These are phyloP conservation scores for Mesembrinibis cayennensis DNA, from an alignment of 2,113 vertebrate genomes.

Conservation along the genomic window DNA sequence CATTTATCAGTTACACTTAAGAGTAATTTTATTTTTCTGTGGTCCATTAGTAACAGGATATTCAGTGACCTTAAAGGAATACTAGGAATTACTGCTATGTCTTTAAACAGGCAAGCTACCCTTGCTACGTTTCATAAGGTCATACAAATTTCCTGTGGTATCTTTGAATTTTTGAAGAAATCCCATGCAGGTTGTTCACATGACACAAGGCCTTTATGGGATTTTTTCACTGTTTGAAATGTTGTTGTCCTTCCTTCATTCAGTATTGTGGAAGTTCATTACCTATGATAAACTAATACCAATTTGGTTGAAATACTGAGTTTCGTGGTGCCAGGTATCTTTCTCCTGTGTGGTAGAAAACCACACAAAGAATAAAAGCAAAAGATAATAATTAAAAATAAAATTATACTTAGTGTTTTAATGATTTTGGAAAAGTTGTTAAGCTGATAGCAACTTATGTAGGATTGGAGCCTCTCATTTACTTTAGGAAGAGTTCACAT, in stretches of 20 bases:
- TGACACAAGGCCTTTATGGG: background rate
- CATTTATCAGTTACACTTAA: background rate
- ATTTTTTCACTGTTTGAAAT: background rate
- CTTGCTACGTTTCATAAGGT: background rate
- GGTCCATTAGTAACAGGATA: background rate
- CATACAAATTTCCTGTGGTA: background rate
- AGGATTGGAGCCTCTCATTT: background rate
- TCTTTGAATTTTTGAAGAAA: background rate
- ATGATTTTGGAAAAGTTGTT: background rate
- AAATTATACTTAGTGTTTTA: background rate
- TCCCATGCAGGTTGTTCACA: rapidly evolving
- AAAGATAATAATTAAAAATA: background rate
- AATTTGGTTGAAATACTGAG: background rate
- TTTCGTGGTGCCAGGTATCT: background rate
- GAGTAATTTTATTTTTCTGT: background rate
- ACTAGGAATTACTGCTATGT: background rate
- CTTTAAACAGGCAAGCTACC: background rate
- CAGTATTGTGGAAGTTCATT: background rate
- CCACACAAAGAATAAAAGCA: background rate
- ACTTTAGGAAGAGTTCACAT: background rate
- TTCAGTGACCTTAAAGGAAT: background rate
- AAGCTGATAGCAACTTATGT: background rate
- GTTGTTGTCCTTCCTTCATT: background rate
- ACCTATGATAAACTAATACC: background rate
- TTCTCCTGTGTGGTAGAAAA: background rate